A percentile compares a stretch with the other conserved stretches of the same genome.
Conservation (phyloP, 1,140 invertebrate species). For the Pachypeltis micranthus region DNA sequence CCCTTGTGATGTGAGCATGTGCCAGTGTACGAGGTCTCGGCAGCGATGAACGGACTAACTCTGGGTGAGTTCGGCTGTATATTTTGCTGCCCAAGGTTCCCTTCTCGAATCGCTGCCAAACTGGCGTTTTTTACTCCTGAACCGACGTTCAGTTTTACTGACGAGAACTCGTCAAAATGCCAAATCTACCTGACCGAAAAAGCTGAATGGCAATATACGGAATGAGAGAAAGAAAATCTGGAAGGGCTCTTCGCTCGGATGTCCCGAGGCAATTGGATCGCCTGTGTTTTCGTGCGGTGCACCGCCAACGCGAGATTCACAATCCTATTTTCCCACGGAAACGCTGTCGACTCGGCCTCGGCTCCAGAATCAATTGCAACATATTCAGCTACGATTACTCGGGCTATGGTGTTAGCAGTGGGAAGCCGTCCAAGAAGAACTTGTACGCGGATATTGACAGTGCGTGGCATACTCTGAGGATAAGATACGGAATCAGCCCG, state of each 20-base stretch:
- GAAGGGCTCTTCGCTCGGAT: conserved; percentile 88
- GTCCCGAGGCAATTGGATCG: conserved; percentile 83
- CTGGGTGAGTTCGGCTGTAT: conserved; percentile 96
- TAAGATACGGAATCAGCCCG: conserved; percentile 84
- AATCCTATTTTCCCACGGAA: conserved; percentile 95
- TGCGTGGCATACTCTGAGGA: conserved; percentile 88
- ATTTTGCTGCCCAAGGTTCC: conserved; percentile 99
- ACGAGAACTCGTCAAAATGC: conserved; percentile 57
- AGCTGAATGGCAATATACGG: conserved; percentile 97
- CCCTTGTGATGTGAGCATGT: not conserved
- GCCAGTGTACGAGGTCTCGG: not conserved
- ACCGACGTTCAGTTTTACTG: conserved; percentile 83
- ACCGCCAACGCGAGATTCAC: conserved; percentile 87
- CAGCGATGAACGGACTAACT: conserved; percentile 68
- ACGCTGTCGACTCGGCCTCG: conserved; percentile 95
- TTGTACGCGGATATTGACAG: conserved; percentile 97
- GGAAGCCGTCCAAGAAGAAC: conserved; percentile 97
- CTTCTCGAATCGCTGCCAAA: conserved; percentile 95
- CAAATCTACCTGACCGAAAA: conserved; percentile 76
- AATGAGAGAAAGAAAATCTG: conserved; percentile 89
- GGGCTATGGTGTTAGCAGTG: conserved; percentile 84
- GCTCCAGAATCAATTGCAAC: conserved; percentile 94
- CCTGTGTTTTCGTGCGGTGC: conserved; percentile 91
- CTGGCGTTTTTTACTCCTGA: conserved; percentile 97
- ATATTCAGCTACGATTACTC: conserved; percentile 99